Conservation (phyloP, 2,888 invertebrate genomes). For the Diplazon laetatorius region DNA sequence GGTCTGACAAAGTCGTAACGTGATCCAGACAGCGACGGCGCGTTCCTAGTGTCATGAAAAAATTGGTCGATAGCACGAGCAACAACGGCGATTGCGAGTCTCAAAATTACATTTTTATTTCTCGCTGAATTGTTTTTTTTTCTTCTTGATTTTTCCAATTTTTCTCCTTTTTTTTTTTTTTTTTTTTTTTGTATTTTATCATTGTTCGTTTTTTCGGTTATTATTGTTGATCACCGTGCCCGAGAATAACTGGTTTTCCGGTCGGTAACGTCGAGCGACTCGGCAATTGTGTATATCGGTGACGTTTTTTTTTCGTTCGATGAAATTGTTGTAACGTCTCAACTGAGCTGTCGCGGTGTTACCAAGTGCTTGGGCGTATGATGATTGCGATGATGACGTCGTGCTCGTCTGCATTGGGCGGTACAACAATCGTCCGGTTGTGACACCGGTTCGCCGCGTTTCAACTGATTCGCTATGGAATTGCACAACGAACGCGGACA, state of each 20-base stretch:
- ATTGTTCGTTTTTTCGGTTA: too few species aligned
- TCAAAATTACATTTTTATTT: too few species aligned
- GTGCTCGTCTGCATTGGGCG: conserved; percentile 82
- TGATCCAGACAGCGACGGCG: conserved; percentile 42
- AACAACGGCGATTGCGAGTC: too few species aligned
- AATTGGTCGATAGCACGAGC: conserved; percentile 45
- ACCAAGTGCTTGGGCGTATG: conserved; percentile 71
- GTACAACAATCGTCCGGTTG: conserved; percentile 85
- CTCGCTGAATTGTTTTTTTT: neutral
- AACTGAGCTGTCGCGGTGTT: conserved; percentile 76
- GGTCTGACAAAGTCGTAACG: conserved; percentile 26
- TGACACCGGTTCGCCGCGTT: conserved; percentile 78
- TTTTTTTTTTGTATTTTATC: too few species aligned
- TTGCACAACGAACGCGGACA: conserved; percentile 90
- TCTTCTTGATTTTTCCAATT: neutral
- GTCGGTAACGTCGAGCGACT: too few species aligned
- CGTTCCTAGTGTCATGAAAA: conserved; percentile 54
- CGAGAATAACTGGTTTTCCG: too few species aligned
- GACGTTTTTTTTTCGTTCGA: too few species aligned
- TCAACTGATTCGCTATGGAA: conserved; percentile 82
- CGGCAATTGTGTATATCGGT: too few species aligned
- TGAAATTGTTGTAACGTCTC: too few species aligned
- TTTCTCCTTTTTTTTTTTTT: neutral
- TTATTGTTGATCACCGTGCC: too few species aligned
- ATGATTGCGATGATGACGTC: conserved; percentile 84